Evolutionary conservation across 2,113 vertebrate species (phyloP), one percentile per base, ranked within the genome.

Genomic region (Collichthys lucidus): DNA sequence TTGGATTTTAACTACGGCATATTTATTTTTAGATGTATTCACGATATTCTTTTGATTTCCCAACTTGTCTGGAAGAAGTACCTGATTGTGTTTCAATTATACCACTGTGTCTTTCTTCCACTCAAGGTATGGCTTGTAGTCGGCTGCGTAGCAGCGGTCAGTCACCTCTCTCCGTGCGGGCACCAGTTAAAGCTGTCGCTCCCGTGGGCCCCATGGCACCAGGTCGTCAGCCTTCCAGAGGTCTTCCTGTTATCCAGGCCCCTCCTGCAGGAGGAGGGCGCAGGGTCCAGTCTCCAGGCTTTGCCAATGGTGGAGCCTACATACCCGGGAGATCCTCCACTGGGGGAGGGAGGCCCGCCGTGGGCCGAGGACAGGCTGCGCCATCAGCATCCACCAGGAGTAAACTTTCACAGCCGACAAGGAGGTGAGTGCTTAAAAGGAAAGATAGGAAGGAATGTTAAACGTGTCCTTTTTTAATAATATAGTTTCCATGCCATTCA

Each of bases 81-180:
- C 17, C 11, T 74, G 53, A 15, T 66, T 60, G 5, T 73, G 31
- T 74, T 52, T 59, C 4, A 40, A 4, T 76, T 16, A 26, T 59
- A 16, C 6, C 14, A 0, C 7, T 65, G 0, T 74, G 53, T 29
- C 40, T 71, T 16, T 76, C 40, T 79, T 56, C 42, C 44, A 24
- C 62, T 66, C n/a, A 70, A 98, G 97, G 96, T 92, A 89, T 96
- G 88, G 62, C 95, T 74, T 89, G 94, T 85, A 92, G 92, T 82
- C 96, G 96, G 60, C 81, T 97, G 79, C 94, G 95, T 64, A 92
- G 91, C 71, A 95, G 83, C 0, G 94, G 93, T 17, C 96, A 97
- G 89, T 93, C 94, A 35, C 94, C 96, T 11, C 88, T 97, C 11
- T 92, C 94, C 0, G 84, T 92, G 46, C 91, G 96, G 3, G 91